Evolutionary conservation across 2,797 vertebrate species (phyloP).

Genomic region (Anguilla megastoma): DNA sequence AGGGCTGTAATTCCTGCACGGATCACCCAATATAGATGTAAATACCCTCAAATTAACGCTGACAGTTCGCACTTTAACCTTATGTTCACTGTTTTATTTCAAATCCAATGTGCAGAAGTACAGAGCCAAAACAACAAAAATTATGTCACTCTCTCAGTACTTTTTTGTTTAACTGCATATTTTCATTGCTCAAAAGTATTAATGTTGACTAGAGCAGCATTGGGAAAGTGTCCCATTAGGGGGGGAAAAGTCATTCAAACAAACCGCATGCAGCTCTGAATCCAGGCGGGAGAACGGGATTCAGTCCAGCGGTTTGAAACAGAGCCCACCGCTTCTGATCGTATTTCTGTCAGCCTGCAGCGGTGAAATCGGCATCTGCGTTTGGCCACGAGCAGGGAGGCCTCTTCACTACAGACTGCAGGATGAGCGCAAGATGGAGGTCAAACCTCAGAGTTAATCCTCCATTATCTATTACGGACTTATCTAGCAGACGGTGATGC

Average conservation of each 20-base stretch:
- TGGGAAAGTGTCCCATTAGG: not conserved
- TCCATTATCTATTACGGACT: conserved; percentile 39
- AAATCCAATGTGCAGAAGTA: too few relatives aligned
- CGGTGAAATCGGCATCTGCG: conserved; percentile 30
- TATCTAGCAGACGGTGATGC: conserved; percentile 37
- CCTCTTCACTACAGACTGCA: conserved; percentile 32
- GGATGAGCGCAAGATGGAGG: conserved; percentile 35
- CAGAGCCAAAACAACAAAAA: too few relatives aligned
- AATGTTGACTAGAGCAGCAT: not conserved
- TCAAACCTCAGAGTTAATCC: conserved; percentile 33
- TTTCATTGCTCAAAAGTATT: not conserved
- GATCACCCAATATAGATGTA: too few relatives aligned
- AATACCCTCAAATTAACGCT: too few relatives aligned
- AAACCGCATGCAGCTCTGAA: not conserved
- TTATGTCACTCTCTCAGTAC: too few relatives aligned
- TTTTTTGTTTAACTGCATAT: too few relatives aligned
- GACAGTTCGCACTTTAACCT: too few relatives aligned
- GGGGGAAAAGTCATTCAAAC: not conserved
- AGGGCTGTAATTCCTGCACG: too few relatives aligned
- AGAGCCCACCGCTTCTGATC: conserved; percentile 33
- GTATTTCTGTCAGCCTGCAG: conserved; percentile 27
- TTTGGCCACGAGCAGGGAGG: conserved; percentile 27
- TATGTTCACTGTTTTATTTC: too few relatives aligned
- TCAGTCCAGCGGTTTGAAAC: conserved; percentile 15
- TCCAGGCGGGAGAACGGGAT: not conserved